Base-by-base conservation (phyloP, 2,113 vertebrate genomes). In the Sinocyclocheilus anshuiensis region DNA sequence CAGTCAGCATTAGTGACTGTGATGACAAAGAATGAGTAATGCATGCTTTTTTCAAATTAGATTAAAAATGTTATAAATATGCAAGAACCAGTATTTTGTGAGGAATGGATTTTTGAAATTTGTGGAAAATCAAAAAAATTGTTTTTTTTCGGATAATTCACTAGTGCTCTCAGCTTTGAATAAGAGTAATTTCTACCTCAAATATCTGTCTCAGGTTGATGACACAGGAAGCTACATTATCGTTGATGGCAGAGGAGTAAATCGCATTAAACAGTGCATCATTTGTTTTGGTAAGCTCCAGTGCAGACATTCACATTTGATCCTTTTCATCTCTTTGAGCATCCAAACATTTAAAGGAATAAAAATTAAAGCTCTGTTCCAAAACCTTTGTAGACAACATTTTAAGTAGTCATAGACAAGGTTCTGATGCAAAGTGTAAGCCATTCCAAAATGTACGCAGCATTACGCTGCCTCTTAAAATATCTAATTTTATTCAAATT, bases 271-370 rank as follows among this genome's bases (percentile, higher is more conserved):
- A 86, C 87, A 29, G 55, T 98, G 97, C 6, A 89, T 92, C 0
- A 91, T 98, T 90, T 97, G 97, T 88, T 96, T 94, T 10, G 96
- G 97, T 97, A 91, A 95, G 92, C 78, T 63, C 67, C 15, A 26
- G 1, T 61, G 8, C 65, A 50, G 26, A 59, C 36, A 55, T 59
- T 22, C 55, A 22, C 55, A 59, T 22, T 22, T 22, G 55, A 9
- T 8, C 18, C 18, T 59, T 22, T 59, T 59, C 55, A 59, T 6
- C 0, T 22, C 55, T 20, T 59, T 8, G 55, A 59, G 57, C 20
- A n/a, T 9, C 7, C 2, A n/a, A 59, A 59, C 20, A 59, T 59
- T 59, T 59, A 22, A 59, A 59, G 7, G 18, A 9, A 22, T 1
- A 22, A 3, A 59, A 59, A 22, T 22, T 1, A 20, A 20, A 6